phyloP scores from a whole-genome alignment of 1,140 invertebrate genomes.

The Bombus soroeensis region DNA sequence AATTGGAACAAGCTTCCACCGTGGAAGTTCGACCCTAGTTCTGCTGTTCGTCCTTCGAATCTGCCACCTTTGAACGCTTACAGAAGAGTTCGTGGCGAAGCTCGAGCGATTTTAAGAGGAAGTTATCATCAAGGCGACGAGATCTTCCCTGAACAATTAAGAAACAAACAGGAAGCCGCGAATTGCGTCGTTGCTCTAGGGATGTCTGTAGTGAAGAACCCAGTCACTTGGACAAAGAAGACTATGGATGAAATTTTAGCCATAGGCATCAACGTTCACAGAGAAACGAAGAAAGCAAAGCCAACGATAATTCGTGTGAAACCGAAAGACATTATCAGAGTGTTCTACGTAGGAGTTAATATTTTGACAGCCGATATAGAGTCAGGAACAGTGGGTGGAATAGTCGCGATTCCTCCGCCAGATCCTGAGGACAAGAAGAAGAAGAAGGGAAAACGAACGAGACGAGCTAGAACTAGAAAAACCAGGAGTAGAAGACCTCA shows the following conservation, averaged over 20 bases:
- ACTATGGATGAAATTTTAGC: slow-evolving; percentile 77
- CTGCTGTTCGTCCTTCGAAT: slow-evolving; percentile 71
- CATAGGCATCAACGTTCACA: slow-evolving; percentile 67
- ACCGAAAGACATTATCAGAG: slow-evolving; percentile 70
- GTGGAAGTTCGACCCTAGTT: slow-evolving; percentile 73
- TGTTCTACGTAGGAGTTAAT: slow-evolving; percentile 74
- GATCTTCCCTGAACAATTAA: slow-evolving; percentile 68
- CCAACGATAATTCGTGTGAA: slow-evolving; percentile 56
- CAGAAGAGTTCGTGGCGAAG: slow-evolving; percentile 64
- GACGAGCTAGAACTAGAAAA: slow-evolving; percentile 36
- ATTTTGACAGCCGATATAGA: slow-evolving; percentile 75
- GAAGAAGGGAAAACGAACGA: slow-evolving; percentile 44
- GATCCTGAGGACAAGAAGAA: slow-evolving; percentile 66
- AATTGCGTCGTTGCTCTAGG: slow-evolving; percentile 75
- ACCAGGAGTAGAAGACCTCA: slow-evolving; percentile 41
- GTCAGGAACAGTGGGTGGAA: slow-evolving; percentile 62
- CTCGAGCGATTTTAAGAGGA: slow-evolving; percentile 74
- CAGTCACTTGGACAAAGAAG: slow-evolving; percentile 77
- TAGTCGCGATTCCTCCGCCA: slow-evolving; percentile 61
- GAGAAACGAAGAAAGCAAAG: slow-evolving; percentile 61
- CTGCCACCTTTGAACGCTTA: slow-evolving; percentile 77
- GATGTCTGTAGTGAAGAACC: slow-evolving; percentile 76
- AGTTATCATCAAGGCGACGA: slow-evolving; percentile 73
- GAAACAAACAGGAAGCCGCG: slow-evolving; percentile 71
- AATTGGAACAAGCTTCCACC: slow-evolving; percentile 70